These are phyloP conservation scores for Protophormia terraenovae DNA, from an alignment of 2,888 invertebrate species.

Conservation along the genomic window DNA sequence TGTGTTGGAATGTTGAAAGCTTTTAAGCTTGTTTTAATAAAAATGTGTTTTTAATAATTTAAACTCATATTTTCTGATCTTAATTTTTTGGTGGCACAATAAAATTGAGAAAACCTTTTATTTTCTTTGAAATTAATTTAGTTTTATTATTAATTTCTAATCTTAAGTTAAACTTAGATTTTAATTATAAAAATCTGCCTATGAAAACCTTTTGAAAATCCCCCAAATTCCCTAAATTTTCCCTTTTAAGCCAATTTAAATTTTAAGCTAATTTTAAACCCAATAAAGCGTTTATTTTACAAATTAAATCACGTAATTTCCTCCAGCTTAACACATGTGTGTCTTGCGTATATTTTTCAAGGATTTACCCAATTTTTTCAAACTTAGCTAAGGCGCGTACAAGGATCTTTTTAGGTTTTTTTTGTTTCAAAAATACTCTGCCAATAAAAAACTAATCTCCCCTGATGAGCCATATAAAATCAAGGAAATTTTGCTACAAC, in stretches of 20 bases:
- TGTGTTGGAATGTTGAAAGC: no score
- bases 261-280: slow-evolving; percentile 22
- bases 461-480: slow-evolving; percentile 29
- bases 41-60: no score
- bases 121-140: no score
- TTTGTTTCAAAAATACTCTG: neutral
- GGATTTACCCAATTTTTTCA: slow-evolving; percentile 29
- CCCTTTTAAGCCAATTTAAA: neutral
- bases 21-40: no score
- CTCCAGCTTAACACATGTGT: neutral
- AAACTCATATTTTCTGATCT: no score
- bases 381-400: slow-evolving; percentile 33
- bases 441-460: slow-evolving; percentile 49
- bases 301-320: slow-evolving; percentile 40
- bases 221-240: neutral
- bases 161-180: no score
- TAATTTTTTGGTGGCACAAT: no score
- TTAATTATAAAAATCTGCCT: no score
- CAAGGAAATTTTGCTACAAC: slow-evolving; percentile 30
- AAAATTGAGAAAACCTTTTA: no score
- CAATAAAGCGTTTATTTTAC: no score
- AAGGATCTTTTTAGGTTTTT: slow-evolving; percentile 31
- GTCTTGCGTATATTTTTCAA: neutral
- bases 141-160: no score
- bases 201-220: no score